A percentile compares a stretch with the other conserved stretches of the same genome.
phyloP scores from a whole-genome alignment of 2,888 invertebrate genomes.

The Agrypnus murinus region DNA sequence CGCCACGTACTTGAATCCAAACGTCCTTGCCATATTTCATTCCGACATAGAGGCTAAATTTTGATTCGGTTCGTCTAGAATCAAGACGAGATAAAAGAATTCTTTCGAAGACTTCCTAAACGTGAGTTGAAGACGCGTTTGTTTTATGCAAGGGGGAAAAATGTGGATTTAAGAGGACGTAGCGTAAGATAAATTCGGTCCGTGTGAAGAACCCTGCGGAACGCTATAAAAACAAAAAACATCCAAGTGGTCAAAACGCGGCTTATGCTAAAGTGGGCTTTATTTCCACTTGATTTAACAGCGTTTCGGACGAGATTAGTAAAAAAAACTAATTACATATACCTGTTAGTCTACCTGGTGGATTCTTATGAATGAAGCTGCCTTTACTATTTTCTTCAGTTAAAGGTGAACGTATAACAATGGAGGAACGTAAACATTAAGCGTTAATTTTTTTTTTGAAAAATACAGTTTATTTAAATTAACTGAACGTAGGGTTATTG shows the following conservation, averaged over 20 bases:
- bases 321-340: slow-evolving; percentile 70
- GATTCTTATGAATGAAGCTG: slow-evolving; percentile 70
- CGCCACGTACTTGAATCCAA: slow-evolving; percentile 42
- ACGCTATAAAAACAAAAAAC: slow-evolving; percentile 61
- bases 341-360: slow-evolving; percentile 68
- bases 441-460: slow-evolving; percentile 35
- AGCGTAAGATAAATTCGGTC: slow-evolving; percentile 38
- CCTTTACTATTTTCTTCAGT: slow-evolving; percentile 66
- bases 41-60: slow-evolving; percentile 37
- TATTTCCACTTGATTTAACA: slow-evolving; percentile 57
- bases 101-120: slow-evolving; percentile 21
- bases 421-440: slow-evolving; percentile 58
- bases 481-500: background rate
- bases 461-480: slow-evolving; percentile 23
- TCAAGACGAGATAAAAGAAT: slow-evolving; percentile 14
- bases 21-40: slow-evolving; percentile 50
- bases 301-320: slow-evolving; percentile 46
- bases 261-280: slow-evolving; percentile 58
- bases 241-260: slow-evolving; percentile 65
- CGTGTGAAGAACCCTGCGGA: slow-evolving; percentile 48
- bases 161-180: slow-evolving; percentile 33
- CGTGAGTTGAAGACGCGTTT: slow-evolving; percentile 19
- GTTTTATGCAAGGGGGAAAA: background rate
- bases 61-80: slow-evolving; percentile 19
- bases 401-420: slow-evolving; percentile 58